phyloP scores from a whole-genome alignment of 2,113 vertebrate genomes.

The Sisor rabdophorus region DNA sequence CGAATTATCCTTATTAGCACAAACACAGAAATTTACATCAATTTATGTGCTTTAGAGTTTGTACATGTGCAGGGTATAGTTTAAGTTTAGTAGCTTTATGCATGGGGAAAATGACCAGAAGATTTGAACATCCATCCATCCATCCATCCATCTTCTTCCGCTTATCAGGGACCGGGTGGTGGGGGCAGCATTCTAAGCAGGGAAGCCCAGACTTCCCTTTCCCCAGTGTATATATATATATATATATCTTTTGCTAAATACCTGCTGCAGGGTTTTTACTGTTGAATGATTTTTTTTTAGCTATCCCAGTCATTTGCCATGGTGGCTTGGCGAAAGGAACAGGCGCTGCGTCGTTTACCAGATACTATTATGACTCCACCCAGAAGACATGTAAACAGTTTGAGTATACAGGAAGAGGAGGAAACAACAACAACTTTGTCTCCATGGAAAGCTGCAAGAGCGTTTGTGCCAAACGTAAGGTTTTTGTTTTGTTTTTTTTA shows the following conservation, averaged over 20 bases:
- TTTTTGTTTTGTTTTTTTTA: too few relatives aligned
- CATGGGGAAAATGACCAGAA: neutral
- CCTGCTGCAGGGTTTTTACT: neutral
- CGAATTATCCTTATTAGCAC: neutral
- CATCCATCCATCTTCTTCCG: too few relatives aligned
- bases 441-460: slow-evolving; percentile 68
- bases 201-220: too few relatives aligned
- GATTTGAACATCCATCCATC: too few relatives aligned
- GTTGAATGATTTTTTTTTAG: slow-evolving; percentile 53
- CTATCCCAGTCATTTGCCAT: slow-evolving; percentile 76
- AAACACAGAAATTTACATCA: neutral
- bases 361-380: slow-evolving; percentile 82
- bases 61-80: neutral
- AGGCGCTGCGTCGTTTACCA: slow-evolving; percentile 79
- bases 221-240: too few relatives aligned
- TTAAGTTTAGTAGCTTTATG: neutral
- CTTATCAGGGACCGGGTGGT: too few relatives aligned
- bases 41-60: neutral
- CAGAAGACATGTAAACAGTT: slow-evolving; percentile 78
- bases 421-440: slow-evolving; percentile 88
- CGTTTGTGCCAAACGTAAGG: slow-evolving; percentile 77
- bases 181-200: too few relatives aligned
- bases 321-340: slow-evolving; percentile 77
- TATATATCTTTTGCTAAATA: too few relatives aligned
- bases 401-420: slow-evolving; percentile 83